Percentiles rank a stretch among this genome's conserved stretches.
Evolutionary conservation across 2,113 vertebrate species (phyloP).

Genomic region (Delphinus delphis): DNA sequence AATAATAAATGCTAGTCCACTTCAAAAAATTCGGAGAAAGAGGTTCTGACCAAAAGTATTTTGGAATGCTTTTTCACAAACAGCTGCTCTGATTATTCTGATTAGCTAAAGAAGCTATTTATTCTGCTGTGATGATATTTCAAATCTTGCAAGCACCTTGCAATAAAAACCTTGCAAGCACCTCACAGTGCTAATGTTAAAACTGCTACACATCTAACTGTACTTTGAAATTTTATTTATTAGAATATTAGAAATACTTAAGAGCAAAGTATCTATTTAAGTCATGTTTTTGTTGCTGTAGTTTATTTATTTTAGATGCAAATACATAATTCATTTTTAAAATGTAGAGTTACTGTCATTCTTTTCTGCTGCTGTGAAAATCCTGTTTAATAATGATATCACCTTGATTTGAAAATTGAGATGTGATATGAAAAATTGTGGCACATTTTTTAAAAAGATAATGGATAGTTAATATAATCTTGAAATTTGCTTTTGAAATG

Average conservation of each 20-base stretch:
- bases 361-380: neutral
- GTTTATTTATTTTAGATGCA: neutral
- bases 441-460: neutral
- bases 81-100: neutral
- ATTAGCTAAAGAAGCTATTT: neutral
- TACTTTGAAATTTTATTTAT: neutral
- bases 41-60: neutral
- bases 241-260: neutral
- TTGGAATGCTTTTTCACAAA: neutral
- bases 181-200: neutral
- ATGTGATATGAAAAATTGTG: neutral
- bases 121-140: neutral
- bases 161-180: neutral
- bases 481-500: conserved; percentile 46
- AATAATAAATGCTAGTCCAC: neutral
- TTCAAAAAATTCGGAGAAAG: neutral
- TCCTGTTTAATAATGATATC: neutral
- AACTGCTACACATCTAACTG: neutral
- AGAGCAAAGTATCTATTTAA: neutral
- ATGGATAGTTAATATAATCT: neutral
- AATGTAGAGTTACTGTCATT: neutral
- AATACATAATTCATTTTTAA: conserved; percentile 17
- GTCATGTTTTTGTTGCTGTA: neutral
- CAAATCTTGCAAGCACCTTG: neutral
- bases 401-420: conserved; percentile 23